A percentile compares a stretch with the other conserved stretches of the same genome.
These are phyloP conservation scores for Lamellibrachia columna DNA, from an alignment of 2,888 invertebrate genomes.

Conservation along the genomic window DNA sequence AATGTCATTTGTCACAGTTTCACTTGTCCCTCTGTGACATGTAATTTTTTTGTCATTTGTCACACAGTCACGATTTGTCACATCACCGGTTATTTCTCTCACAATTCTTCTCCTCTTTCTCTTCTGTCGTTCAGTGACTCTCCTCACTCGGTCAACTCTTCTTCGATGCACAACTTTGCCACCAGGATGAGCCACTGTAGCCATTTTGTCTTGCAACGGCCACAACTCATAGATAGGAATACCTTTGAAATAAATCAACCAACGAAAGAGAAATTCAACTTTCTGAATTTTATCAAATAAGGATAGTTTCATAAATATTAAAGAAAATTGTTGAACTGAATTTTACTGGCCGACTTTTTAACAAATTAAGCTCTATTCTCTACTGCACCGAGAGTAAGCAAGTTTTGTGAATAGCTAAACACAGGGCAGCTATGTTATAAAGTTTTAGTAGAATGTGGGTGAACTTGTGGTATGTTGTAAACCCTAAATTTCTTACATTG, in stretches of 20 bases:
- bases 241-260: neutral
- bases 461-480: no score
- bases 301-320: no score
- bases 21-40: neutral
- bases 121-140: neutral
- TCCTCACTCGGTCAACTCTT: neutral
- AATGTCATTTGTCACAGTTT: neutral
- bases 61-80: neutral
- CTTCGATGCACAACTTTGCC: neutral
- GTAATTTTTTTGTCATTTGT: neutral
- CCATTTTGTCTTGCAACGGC: neutral
- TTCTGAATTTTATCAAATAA: neutral
- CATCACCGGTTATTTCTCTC: neutral
- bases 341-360: no score
- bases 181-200: slow-evolving; percentile 3
- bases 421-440: no score
- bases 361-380: no score
- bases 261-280: neutral
- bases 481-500: no score
- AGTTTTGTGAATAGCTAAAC: no score
- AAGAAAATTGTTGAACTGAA: no score
- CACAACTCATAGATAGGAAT: neutral
- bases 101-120: neutral
- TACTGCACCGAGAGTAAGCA: no score
- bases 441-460: no score